Evolutionary conservation across 2,797 vertebrate genomes (phyloP).

Genomic region (Amblyraja radiata): DNA sequence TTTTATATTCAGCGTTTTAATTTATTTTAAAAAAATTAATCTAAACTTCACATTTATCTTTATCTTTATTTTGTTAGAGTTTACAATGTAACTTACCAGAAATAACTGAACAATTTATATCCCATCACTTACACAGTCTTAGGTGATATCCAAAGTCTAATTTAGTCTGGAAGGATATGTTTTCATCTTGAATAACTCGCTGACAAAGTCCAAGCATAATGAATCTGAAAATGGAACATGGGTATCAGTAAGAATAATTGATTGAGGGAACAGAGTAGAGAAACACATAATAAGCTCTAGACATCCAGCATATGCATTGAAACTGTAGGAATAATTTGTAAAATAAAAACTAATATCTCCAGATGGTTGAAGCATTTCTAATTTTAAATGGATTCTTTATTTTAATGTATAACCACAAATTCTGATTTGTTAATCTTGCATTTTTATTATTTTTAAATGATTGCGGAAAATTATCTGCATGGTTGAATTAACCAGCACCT

Average conservation of each 20-base stretch:
- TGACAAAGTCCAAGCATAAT: not conserved
- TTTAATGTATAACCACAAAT: conserved; percentile 37
- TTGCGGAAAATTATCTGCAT: not conserved
- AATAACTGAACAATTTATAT: no score
- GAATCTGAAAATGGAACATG: not conserved
- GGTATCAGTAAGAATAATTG: not conserved
- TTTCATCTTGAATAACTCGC: not conserved
- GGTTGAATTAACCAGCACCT: not conserved
- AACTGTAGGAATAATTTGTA: not conserved
- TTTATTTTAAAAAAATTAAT: no score
- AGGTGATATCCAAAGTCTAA: not conserved
- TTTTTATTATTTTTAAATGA: conserved; percentile 4
- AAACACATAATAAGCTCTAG: not conserved
- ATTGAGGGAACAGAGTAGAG: not conserved
- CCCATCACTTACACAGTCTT: no score
- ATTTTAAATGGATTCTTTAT: conserved; percentile 43
- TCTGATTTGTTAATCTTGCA: conserved; percentile 7
- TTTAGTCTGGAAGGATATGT: not conserved
- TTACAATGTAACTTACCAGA: no score
- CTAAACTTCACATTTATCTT: no score
- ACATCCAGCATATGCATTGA: not conserved
- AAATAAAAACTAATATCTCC: not conserved
- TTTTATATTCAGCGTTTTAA: not conserved
- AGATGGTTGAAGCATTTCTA: not conserved
- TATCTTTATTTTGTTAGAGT: no score